These are phyloP conservation scores for Aspidapion aeneum DNA, from an alignment of 2,888 invertebrate genomes.

Conservation along the genomic window DNA sequence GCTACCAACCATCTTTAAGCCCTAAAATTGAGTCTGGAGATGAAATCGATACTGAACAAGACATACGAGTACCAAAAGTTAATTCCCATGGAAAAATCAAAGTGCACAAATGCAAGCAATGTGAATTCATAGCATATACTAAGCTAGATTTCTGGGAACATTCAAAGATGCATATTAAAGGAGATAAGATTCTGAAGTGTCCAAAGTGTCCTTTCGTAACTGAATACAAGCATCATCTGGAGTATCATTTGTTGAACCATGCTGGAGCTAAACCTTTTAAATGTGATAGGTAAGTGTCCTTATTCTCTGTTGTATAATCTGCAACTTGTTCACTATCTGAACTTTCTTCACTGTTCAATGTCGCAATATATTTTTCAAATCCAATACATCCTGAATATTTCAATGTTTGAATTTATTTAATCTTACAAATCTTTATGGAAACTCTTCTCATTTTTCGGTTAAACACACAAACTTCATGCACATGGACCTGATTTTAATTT, in stretches of 20 bases:
- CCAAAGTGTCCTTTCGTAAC: conserved; percentile 96
- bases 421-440: too few relatives aligned
- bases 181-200: conserved; percentile 88
- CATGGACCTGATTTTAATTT: too few relatives aligned
- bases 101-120: conserved; percentile 90
- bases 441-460: too few relatives aligned
- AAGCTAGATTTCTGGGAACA: conserved; percentile 96
- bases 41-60: conserved; percentile 46
- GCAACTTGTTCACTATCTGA: too few relatives aligned
- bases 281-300: conserved; percentile 59
- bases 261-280: conserved; percentile 93
- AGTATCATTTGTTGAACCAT: conserved; percentile 95
- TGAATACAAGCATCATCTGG: conserved; percentile 97
- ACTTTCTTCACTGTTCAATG: too few relatives aligned
- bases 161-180: conserved; percentile 84
- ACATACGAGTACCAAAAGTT: conserved; percentile 26
- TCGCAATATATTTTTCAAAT: too few relatives aligned
- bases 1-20: conserved; percentile 5
- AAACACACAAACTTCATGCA: too few relatives aligned
- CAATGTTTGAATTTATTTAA: too few relatives aligned
- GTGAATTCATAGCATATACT: conserved; percentile 77
- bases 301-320: too few relatives aligned
- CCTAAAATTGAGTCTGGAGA: conserved; percentile 39
- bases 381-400: too few relatives aligned
- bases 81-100: conserved; percentile 83